Base-by-base conservation (phyloP, 2,888 invertebrate genomes). In the Phyllotreta striolata region DNA sequence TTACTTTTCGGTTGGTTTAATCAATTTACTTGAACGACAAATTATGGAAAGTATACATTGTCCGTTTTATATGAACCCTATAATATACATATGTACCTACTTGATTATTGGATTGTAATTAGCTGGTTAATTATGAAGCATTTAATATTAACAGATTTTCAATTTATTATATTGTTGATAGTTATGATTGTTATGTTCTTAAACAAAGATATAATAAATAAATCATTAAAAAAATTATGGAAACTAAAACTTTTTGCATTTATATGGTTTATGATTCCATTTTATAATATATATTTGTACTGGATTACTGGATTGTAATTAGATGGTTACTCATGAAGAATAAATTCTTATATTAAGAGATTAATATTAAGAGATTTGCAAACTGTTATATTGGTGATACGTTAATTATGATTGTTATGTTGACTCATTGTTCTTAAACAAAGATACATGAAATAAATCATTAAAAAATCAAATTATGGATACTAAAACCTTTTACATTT, bases 21-120 rank as follows among this genome's bases (percentile, higher is more conserved):
- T n/a, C 4, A n/a, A 24, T 6, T 44, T 44, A 44, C 14, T 44
- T 10, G 44, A n/a, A 44, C 14, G 4, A n/a, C 44, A 12, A 44
- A 44, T 44, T 24, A 24, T 24, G 24, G 4, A 24, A 44, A 14
- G 4, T 13, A n/a, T n/a, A 44, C 44, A 10, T 41, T 41, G 10
- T 12, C n/a, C n/a, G 44, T 44, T 44, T 44, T 44, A 44, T 44
- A 44, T 44, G n/a, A 44, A 10, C 44, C n/a, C 44, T 6, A 44
- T 44, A 13, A 44, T 24, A 24, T n/a, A n/a, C n/a, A 24, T 24
- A 44, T 44, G n/a, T 43, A 43, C 3, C 12, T 43, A 44, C 10
- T 44, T 44, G 44, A 10, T 44, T 44, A 44, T 12, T 44, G 44
- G 44, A 10, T 12, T 10, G 7, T 44, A n/a, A 8, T 14, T 14